Conservation (phyloP, 2,113 vertebrate genomes). For the Morone saxatilis region DNA sequence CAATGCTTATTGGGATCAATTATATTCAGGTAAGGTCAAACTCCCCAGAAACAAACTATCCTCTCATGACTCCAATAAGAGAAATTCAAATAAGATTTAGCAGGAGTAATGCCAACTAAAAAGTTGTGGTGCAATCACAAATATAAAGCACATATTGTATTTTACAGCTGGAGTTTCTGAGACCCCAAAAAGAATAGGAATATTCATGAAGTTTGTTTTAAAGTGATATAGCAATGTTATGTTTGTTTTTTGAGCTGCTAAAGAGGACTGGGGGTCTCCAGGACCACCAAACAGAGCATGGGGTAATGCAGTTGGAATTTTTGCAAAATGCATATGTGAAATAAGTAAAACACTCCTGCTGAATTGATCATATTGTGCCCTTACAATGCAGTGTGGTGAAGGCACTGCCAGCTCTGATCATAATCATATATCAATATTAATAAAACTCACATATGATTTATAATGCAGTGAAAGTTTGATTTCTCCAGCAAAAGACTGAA, state of each 20-base stretch:
- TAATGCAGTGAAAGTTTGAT: constrained; percentile 10
- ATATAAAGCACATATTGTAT: not conserved
- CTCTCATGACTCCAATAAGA: not conserved
- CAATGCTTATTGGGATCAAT: too few species aligned
- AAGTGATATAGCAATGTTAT: not conserved
- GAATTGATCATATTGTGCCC: not conserved
- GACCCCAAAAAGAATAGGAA: not conserved
- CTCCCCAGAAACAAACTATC: too few species aligned
- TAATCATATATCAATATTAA: constrained; percentile 34
- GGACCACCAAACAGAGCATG: not conserved
- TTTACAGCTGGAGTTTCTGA: too few species aligned
- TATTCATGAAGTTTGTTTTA: not conserved
- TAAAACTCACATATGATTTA: constrained; percentile 26
- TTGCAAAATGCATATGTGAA: not conserved
- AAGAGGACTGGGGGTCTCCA: not conserved
- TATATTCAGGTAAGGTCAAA: not conserved
- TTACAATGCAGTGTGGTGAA: not conserved
- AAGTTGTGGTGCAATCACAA: not conserved
- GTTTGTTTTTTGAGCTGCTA: not conserved
- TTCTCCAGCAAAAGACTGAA: constrained; percentile 10
- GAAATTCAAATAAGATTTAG: not conserved
- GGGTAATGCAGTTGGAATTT: not conserved
- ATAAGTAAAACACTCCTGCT: not conserved
- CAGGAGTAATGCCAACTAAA: not conserved
- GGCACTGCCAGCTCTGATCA: not conserved